A percentile compares a stretch with the other conserved stretches of the same genome.
These are phyloP conservation scores for Subanguina moxae DNA, from an alignment of 1,140 invertebrate species.

Conservation along the genomic window DNA sequence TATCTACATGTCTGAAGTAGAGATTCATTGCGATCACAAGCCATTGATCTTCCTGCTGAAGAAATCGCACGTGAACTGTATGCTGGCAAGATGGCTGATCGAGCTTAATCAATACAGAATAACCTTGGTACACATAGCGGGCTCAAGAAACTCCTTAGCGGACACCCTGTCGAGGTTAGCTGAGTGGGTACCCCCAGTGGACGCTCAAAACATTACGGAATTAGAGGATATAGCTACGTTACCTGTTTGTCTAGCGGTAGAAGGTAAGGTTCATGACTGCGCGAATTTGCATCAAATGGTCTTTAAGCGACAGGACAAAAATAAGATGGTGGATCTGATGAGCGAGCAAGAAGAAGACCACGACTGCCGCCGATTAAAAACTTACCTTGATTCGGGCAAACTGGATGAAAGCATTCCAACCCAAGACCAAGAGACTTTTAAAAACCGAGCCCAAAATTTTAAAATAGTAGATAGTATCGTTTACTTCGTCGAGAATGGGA, in stretches of 20 bases:
- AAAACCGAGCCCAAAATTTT: neutral
- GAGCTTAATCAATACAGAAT: slow-evolving; percentile 9
- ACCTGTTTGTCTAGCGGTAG: slow-evolving; percentile 3
- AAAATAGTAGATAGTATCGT: neutral
- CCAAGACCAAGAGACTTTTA: neutral
- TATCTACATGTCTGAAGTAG: slow-evolving; percentile 14
- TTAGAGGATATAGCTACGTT: too few relatives aligned
- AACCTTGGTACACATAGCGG: too few relatives aligned
- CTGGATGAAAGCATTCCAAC: slow-evolving; percentile 3
- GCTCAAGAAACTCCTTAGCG: too few relatives aligned
- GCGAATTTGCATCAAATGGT: neutral
- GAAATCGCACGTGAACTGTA: slow-evolving; percentile 10
- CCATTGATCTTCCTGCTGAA: slow-evolving; percentile 18
- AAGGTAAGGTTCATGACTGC: slow-evolving; percentile 16
- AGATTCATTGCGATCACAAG: slow-evolving; percentile 23
- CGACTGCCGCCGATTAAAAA: neutral
- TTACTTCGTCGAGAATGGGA: too few relatives aligned
- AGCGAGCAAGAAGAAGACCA: slow-evolving; percentile 7
- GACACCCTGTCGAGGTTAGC: too few relatives aligned
- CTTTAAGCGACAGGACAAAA: neutral
- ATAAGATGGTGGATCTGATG: neutral
- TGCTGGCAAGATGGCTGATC: slow-evolving; percentile 23
- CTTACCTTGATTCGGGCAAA: slow-evolving; percentile 13
- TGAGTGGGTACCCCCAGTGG: too few relatives aligned
- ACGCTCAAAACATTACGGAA: too few relatives aligned